These are phyloP conservation scores for Clepsis dumicolana DNA, from an alignment of 2,888 invertebrate genomes.

Conservation along the genomic window DNA sequence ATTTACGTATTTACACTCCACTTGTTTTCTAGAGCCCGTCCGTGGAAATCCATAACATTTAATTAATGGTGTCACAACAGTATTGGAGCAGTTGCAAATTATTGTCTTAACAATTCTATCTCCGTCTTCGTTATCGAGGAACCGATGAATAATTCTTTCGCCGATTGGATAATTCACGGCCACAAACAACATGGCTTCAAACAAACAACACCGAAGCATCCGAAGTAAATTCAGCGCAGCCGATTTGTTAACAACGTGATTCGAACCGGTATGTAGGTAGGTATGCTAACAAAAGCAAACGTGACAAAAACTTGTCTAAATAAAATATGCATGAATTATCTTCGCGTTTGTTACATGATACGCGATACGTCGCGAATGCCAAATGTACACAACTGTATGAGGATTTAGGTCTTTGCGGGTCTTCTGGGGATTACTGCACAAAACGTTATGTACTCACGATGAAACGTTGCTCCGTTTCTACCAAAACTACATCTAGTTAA, in stretches of 20 bases:
- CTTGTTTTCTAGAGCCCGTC: slow-evolving; percentile 30
- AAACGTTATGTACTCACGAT: slow-evolving; percentile 4
- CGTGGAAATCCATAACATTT: slow-evolving; percentile 33
- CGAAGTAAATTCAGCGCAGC: neutral
- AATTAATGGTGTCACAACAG: slow-evolving; percentile 18
- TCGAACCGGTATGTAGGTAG: slow-evolving; percentile 18
- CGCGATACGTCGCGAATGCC: slow-evolving; percentile 26
- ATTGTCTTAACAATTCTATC: neutral
- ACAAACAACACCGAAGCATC: neutral
- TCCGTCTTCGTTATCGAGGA: neutral
- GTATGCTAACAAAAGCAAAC: slow-evolving; percentile 18
- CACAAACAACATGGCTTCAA: neutral
- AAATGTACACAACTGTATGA: slow-evolving; percentile 33
- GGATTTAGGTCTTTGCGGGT: slow-evolving; percentile 36
- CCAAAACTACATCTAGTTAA: neutral
- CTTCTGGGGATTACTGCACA: slow-evolving; percentile 31
- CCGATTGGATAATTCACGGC: neutral
- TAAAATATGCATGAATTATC: slow-evolving; percentile 28
- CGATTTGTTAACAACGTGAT: slow-evolving; percentile 14
- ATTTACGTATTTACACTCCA: slow-evolving; percentile 39
- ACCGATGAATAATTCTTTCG: neutral
- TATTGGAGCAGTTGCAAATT: neutral
- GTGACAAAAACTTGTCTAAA: slow-evolving; percentile 26
- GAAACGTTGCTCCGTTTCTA: neutral
- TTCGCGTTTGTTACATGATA: slow-evolving; percentile 22